Base-by-base conservation (phyloP, 2,888 invertebrate species). In the Arrhopalites spinosus region DNA sequence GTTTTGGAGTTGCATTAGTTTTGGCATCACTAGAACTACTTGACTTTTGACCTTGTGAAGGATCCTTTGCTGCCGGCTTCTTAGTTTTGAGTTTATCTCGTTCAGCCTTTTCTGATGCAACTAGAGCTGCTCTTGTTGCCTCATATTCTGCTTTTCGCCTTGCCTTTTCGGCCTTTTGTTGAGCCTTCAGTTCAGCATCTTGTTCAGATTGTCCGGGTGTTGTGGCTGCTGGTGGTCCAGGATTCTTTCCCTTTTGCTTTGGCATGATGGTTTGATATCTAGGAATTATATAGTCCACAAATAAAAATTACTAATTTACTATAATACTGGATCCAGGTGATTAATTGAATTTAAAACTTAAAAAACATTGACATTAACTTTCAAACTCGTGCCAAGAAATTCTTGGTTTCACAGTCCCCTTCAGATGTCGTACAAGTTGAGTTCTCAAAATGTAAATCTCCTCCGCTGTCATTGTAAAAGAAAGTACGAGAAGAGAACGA, bases 91-190 rank as follows among this genome's bases (percentile, higher is more conserved):
- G 36, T 47, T 74, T 66, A 13, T 43, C 36, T 63, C 64, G 64
- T 2, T 29, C 50, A 17, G 73, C 73, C 50, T 74, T 74, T 11
- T 66, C 66, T 13, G 73, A 66, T 3, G 53, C 67, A 8, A 74
- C 66, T 30, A 67, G 36, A 23, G 67, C 73, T 53, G 53, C 73
- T 36, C 25, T 27, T 1, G 56, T 53, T 1, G 64, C 50, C 53
- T 67, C 66, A 67, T 66, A 74, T 36, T 50, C 25, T 1, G 73
- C 73, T 53, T 74, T 74, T 20, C 67, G 50, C 11, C 29, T 64
- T n/a, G 63, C 71, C 25, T 71, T 71, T 29, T 59, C 59, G 11
- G 13, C 36, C 13, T 53, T 53, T 45, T n/a, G n/a, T n/a, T n/a
- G n/a, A n/a, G n/a, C n/a, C n/a, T 71, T 71, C 0, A 20, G 30